These are phyloP conservation scores for Gymnodraco acuticeps DNA, from an alignment of 2,797 vertebrate genomes.

Conservation along the genomic window DNA sequence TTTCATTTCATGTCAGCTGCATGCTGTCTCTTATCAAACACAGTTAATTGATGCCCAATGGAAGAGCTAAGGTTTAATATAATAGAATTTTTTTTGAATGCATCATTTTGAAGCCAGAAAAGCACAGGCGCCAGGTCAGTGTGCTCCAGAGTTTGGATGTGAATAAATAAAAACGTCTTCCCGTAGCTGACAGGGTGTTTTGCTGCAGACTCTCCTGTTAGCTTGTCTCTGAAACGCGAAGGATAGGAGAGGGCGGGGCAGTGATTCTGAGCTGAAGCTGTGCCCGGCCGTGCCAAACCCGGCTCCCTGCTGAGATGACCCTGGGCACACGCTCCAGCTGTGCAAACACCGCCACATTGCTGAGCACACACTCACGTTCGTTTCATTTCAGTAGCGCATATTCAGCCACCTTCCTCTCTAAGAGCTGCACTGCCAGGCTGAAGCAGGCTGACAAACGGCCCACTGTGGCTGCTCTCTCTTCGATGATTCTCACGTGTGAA, in stretches of 20 bases:
- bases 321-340: conserved; percentile 77
- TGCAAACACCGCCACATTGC: conserved; percentile 77
- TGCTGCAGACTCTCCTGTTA: conserved; percentile 19
- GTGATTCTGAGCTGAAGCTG: conserved; percentile 56
- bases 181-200: conserved; percentile 36
- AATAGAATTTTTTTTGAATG: conserved; percentile 1
- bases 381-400: conserved; percentile 69
- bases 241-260: conserved; percentile 34
- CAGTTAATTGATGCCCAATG: conserved; percentile 15
- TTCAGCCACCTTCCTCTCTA: conserved; percentile 55
- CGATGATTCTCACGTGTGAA: conserved; percentile 45
- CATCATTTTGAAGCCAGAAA: conserved; percentile 17
- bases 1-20: background rate
- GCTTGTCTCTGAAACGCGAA: conserved; percentile 52
- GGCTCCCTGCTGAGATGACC: conserved; percentile 74
- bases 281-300: conserved; percentile 75
- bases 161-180: conserved; percentile 32
- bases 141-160: background rate
- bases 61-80: background rate
- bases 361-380: conserved; percentile 68
- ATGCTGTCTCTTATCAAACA: conserved; percentile 23
- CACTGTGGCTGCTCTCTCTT: conserved; percentile 50
- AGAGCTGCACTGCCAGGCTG: conserved; percentile 46
- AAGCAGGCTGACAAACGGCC: conserved; percentile 60
- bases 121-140: conserved; percentile 31